phyloP scores from a whole-genome alignment of 2,888 invertebrate species.

The Colletes collaris region DNA sequence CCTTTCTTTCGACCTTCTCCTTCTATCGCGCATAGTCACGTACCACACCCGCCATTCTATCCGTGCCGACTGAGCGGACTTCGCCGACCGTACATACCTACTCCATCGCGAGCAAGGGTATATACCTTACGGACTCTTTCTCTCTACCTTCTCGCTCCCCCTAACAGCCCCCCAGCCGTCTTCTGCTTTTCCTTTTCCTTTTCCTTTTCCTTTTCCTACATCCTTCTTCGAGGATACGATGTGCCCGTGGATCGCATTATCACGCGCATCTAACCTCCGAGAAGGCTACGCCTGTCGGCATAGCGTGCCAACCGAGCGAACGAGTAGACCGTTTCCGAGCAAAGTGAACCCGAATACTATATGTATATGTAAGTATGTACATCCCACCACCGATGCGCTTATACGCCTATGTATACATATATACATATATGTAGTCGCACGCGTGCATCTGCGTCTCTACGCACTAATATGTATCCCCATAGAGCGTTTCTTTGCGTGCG shows the following conservation, averaged over 20 bases:
- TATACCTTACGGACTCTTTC: conserved; percentile 52
- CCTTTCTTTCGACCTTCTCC: conserved; percentile 64
- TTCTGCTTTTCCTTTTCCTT: conserved; percentile 21
- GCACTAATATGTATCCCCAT: conserved; percentile 28
- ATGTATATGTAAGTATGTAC: no score
- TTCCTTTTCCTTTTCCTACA: conserved; percentile 39
- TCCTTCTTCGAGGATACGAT: conserved; percentile 63
- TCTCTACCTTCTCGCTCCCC: conserved; percentile 17
- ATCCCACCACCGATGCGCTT: no score
- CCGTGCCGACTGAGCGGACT: conserved; percentile 70
- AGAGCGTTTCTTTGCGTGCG: conserved; percentile 20
- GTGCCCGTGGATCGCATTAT: conserved; percentile 70
- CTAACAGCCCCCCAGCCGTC: background rate
- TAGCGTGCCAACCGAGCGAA: conserved; percentile 59
- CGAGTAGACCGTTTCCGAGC: conserved; percentile 58
- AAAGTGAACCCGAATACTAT: conserved; percentile 53
- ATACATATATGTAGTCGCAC: background rate
- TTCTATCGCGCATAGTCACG: conserved; percentile 68
- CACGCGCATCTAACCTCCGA: conserved; percentile 71
- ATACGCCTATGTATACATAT: no score
- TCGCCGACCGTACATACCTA: conserved; percentile 64
- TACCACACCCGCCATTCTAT: conserved; percentile 73
- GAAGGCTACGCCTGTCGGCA: conserved; percentile 69
- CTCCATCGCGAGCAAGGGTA: conserved; percentile 62
- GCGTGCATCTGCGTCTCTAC: conserved; percentile 17